Percentiles rank a stretch among this genome's conserved stretches.
These are phyloP conservation scores for Nasonia oneida DNA, from an alignment of 2,888 invertebrate genomes.

Conservation along the genomic window DNA sequence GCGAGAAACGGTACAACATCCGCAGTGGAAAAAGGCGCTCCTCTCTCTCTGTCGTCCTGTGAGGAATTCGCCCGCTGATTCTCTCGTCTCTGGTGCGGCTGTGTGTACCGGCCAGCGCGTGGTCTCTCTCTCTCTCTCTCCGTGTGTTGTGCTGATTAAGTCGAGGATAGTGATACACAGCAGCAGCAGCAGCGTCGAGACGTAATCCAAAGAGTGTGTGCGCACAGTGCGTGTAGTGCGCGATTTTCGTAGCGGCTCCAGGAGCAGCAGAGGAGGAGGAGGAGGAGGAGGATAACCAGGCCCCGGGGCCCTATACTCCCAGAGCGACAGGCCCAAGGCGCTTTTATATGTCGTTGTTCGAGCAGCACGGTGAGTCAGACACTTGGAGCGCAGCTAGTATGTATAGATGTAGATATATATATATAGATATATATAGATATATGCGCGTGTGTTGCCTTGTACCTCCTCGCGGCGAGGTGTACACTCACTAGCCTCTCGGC, in stretches of 20 bases:
- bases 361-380: slow-evolving; percentile 70
- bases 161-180: too few species aligned
- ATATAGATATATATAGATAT: too few species aligned
- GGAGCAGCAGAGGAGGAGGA: not conserved
- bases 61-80: too few species aligned
- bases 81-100: not conserved
- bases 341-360: slow-evolving; percentile 68
- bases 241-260: not conserved
- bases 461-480: not conserved
- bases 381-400: slow-evolving; percentile 26
- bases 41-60: too few species aligned
- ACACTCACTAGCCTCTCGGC: not conserved
- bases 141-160: too few species aligned
- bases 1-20: slow-evolving; percentile 7
- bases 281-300: not conserved
- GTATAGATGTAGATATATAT: not conserved
- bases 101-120: not conserved
- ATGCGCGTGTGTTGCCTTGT: not conserved
- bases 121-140: too few species aligned
- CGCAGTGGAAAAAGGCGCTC: not conserved
- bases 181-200: too few species aligned
- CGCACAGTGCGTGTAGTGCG: not conserved
- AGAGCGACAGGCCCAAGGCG: slow-evolving; percentile 46
- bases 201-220: not conserved
- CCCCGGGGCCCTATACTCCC: not conserved